phyloP scores from a whole-genome alignment of 2,888 invertebrate genomes.

The Dilophus febrilis region DNA sequence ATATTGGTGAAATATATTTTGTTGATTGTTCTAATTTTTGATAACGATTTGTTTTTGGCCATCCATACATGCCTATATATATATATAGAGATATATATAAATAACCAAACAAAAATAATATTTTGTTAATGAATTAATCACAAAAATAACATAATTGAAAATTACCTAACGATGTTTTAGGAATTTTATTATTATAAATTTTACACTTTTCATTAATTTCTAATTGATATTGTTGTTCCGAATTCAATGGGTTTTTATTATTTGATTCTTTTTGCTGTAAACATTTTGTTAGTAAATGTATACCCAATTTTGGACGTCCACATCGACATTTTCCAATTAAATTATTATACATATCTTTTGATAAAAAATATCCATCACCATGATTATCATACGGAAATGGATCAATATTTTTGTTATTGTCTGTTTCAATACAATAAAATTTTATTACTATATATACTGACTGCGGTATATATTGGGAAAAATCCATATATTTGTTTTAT shows the following conservation, averaged over 20 bases:
- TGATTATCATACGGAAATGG: constrained; percentile 18
- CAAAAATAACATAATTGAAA: too few species aligned
- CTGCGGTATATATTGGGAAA: too few species aligned
- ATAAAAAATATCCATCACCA: constrained; percentile 22
- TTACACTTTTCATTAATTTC: too few species aligned
- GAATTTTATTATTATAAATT: too few species aligned
- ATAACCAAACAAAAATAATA: too few species aligned
- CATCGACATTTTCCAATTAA: constrained; percentile 24
- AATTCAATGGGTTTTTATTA: too few species aligned
- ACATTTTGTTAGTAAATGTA: constrained; percentile 24
- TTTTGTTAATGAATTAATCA: too few species aligned
- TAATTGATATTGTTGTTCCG: too few species aligned
- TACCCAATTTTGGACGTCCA: constrained; percentile 20
- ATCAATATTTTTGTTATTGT: neutral
- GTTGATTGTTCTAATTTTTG: constrained; percentile 22
- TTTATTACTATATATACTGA: too few species aligned
- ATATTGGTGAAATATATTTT: constrained; percentile 23
- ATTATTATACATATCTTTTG: constrained; percentile 22
- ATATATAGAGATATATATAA: neutral
- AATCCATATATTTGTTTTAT: too few species aligned
- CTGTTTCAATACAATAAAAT: too few species aligned
- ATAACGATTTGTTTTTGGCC: constrained; percentile 14
- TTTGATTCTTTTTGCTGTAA: constrained; percentile 21
- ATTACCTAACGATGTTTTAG: neutral
- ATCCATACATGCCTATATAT: constrained; percentile 13